Evolutionary conservation across 2,888 invertebrate species (phyloP).

Genomic region (Mimachlamys varia): DNA sequence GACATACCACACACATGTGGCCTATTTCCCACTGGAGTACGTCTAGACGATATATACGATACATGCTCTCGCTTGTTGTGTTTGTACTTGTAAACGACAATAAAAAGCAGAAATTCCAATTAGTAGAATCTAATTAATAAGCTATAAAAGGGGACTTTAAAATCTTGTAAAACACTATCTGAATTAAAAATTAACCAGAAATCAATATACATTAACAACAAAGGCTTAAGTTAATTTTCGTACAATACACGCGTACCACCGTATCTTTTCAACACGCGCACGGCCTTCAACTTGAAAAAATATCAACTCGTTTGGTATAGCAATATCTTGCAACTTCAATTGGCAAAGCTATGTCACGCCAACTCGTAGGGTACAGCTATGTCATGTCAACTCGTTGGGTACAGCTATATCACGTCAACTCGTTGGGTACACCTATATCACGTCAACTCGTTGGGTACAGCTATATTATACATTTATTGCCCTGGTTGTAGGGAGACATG

Average conservation of each 20-base stretch:
- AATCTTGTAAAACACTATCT: not conserved
- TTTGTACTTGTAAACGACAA: not conserved
- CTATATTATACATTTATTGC: too few relatives aligned
- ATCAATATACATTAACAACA: not conserved
- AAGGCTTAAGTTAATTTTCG: not conserved
- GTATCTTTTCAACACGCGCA: not conserved
- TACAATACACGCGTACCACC: not conserved
- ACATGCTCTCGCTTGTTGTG: not conserved
- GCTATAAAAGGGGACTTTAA: not conserved
- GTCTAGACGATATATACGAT: constrained; percentile 4
- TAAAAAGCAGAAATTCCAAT: constrained; percentile 20
- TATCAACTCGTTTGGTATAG: not conserved
- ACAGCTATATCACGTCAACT: too few relatives aligned
- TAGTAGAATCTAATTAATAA: constrained; percentile 21
- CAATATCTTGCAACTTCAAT: not conserved
- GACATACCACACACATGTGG: not conserved
- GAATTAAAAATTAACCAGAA: not conserved
- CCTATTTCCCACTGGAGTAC: not conserved
- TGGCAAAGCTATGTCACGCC: not conserved
- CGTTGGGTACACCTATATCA: too few relatives aligned
- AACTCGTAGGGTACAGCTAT: too few relatives aligned
- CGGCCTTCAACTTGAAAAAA: not conserved
- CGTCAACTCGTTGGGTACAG: too few relatives aligned
- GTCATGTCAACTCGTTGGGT: too few relatives aligned
- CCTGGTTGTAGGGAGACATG: too few relatives aligned